Percentiles rank a stretch among this genome's conserved stretches.
Conservation (phyloP, 1,140 invertebrate species). For the Protaetia brevitarsis region DNA sequence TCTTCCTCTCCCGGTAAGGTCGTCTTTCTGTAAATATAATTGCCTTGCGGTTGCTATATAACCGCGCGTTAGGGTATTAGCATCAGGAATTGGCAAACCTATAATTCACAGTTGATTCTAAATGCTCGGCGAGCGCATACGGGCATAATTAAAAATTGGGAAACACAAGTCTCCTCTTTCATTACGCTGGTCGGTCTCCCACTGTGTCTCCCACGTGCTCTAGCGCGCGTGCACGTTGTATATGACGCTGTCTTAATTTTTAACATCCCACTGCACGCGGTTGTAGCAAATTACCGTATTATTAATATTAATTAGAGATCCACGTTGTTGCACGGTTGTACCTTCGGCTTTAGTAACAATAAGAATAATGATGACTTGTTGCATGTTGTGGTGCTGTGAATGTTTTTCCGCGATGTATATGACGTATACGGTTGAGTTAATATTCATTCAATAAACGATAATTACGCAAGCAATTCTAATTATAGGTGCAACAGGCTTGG, state of each 20-base stretch:
- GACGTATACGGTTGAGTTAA: too few species aligned
- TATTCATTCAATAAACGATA: too few species aligned
- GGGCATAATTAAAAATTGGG: conserved; percentile 4
- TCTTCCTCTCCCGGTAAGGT: too few species aligned
- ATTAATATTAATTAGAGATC: neutral
- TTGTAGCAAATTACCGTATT: neutral
- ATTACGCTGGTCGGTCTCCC: neutral
- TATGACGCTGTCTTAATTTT: neutral
- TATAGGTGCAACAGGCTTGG: too few species aligned
- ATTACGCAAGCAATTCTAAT: too few species aligned
- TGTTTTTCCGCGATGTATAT: too few species aligned
- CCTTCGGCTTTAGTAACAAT: too few species aligned
- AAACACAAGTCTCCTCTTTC: neutral
- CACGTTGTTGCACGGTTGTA: neutral
- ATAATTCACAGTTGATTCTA: conserved; percentile 13
- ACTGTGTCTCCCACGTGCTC: neutral
- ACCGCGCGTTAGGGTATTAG: too few species aligned
- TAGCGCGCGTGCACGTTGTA: neutral
- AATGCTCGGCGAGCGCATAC: neutral
- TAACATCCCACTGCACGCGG: neutral
- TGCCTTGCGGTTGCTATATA: too few species aligned
- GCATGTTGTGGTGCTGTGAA: too few species aligned
- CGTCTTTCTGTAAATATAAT: too few species aligned
- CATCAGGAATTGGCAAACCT: neutral
- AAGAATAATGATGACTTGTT: too few species aligned